Evolutionary conservation across 92 coral and sea anemone genomes (phyloP).

Genomic region (Phymanthus crucifer): DNA sequence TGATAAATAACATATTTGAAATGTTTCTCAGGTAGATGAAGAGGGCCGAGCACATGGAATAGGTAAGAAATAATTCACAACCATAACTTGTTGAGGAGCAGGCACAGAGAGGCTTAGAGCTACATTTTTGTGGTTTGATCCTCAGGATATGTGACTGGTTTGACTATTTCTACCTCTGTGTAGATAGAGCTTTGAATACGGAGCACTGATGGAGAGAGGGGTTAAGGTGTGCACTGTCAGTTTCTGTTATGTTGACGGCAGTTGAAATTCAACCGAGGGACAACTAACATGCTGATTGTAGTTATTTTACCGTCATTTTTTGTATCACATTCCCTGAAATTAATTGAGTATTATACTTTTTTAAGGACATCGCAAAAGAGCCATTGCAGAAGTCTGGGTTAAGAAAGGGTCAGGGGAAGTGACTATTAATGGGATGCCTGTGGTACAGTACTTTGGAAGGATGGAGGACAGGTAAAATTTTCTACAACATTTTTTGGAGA

Average conservation of each 20-base stretch:
- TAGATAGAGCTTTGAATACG: too few species aligned
- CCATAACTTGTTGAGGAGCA: not conserved
- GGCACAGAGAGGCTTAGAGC: too few species aligned
- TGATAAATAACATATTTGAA: too few species aligned
- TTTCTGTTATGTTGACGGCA: too few species aligned
- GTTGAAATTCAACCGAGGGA: too few species aligned
- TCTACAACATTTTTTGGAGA: too few species aligned
- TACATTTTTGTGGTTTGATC: too few species aligned
- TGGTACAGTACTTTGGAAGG: constrained; percentile 76
- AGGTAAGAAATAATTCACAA: constrained; percentile 47
- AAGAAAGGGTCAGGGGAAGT: constrained; percentile 82
- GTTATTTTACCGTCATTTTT: not conserved
- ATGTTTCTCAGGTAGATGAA: constrained; percentile 67
- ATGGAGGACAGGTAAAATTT: constrained; percentile 73
- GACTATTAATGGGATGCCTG: constrained; percentile 72
- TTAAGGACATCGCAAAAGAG: constrained; percentile 86
- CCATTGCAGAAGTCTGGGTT: constrained; percentile 82
- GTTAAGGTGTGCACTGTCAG: too few species aligned
- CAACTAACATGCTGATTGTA: too few species aligned
- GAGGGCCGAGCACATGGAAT: constrained; percentile 74
- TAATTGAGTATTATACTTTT: not conserved
- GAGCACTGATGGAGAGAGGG: too few species aligned
- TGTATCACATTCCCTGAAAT: not conserved
- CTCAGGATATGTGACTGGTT: too few species aligned
- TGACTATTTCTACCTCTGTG: too few species aligned